Evolutionary conservation across 2,797 vertebrate genomes (phyloP).

Genomic region (Sciurus vulgaris): DNA sequence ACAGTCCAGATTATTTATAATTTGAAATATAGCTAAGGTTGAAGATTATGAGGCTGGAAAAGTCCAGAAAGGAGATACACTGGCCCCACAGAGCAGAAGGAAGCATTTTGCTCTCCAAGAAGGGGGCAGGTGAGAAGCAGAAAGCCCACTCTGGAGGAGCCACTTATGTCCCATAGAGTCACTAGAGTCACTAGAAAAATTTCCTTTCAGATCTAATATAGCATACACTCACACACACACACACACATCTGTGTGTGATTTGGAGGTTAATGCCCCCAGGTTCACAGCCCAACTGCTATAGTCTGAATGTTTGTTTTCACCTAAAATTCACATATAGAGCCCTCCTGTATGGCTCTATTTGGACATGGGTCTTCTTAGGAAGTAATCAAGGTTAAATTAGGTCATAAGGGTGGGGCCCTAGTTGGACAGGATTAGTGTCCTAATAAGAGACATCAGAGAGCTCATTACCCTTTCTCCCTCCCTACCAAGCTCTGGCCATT

Average conservation of each 20-base stretch:
- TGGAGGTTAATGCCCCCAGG: neutral
- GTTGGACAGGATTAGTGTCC: neutral
- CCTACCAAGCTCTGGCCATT: neutral
- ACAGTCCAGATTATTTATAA: neutral
- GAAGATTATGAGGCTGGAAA: neutral
- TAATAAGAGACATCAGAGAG: neutral
- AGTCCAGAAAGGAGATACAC: neutral
- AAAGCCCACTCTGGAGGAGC: neutral
- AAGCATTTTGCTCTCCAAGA: neutral
- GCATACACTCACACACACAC: too few relatives aligned
- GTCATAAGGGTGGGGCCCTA: neutral
- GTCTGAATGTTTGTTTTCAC: neutral
- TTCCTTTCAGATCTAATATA: neutral
- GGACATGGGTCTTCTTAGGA: neutral
- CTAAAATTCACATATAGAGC: neutral
- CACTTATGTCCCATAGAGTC: too few relatives aligned
- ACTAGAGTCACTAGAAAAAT: neutral
- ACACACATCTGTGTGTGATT: neutral
- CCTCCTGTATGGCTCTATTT: neutral
- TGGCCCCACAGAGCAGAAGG: neutral
- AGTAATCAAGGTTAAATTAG: slow-evolving; percentile 3
- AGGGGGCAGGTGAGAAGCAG: neutral
- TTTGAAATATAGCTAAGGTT: neutral
- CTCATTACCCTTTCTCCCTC: neutral
- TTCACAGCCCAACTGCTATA: neutral